A percentile compares a stretch with the other conserved stretches of the same genome.
These are phyloP conservation scores for Pipa parva DNA, from an alignment of 2,113 vertebrate species.

Conservation along the genomic window DNA sequence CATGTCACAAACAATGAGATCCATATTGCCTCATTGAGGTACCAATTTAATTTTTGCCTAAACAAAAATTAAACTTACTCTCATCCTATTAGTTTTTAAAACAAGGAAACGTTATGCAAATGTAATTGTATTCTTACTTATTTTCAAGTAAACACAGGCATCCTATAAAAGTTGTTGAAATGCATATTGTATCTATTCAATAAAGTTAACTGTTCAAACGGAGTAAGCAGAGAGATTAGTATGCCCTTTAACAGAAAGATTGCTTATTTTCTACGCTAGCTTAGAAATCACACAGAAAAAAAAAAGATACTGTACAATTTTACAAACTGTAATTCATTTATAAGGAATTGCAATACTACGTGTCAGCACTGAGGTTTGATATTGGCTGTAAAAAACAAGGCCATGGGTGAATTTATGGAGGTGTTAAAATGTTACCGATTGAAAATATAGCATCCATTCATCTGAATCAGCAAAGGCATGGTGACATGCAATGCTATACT, in stretches of 20 bases:
- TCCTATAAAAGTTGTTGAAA: neutral
- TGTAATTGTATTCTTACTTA: neutral
- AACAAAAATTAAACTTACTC: too few species aligned
- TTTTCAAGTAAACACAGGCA: neutral
- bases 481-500: slow-evolving; percentile 64
- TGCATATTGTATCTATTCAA: neutral
- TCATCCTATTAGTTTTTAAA: too few species aligned
- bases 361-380: slow-evolving; percentile 58
- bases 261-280: slow-evolving; percentile 55
- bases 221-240: neutral
- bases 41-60: too few species aligned
- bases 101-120: neutral
- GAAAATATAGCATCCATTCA: slow-evolving; percentile 70
- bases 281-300: slow-evolving; percentile 66
- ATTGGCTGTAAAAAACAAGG: slow-evolving; percentile 71
- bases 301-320: slow-evolving; percentile 64
- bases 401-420: slow-evolving; percentile 75
- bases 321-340: slow-evolving; percentile 63
- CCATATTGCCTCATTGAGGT: too few species aligned
- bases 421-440: slow-evolving; percentile 63
- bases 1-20: too few species aligned
- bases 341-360: slow-evolving; percentile 60
- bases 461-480: slow-evolving; percentile 73
- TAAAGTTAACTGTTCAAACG: neutral
- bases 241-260: neutral